Conservation (phyloP, 1,140 invertebrate genomes). For the Palaemon carinicauda region DNA sequence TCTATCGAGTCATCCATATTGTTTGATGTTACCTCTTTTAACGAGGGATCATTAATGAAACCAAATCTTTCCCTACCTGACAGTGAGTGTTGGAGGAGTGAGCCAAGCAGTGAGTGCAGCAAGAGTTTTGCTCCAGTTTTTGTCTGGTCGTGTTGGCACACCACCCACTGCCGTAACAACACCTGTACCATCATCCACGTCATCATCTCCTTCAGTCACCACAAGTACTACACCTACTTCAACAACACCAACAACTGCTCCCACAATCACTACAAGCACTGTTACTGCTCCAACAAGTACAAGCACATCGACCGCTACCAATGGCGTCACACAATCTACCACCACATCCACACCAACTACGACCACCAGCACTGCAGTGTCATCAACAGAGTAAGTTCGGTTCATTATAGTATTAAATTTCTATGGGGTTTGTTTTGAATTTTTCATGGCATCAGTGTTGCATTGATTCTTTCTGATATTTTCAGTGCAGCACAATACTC, state of each 20-base stretch:
- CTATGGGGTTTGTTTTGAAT: too few relatives aligned
- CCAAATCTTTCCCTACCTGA: neutral
- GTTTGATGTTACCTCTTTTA: neutral
- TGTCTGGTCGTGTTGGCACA: conserved; percentile 43
- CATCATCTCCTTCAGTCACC: conserved; percentile 4
- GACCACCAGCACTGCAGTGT: neutral
- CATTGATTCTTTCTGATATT: too few relatives aligned
- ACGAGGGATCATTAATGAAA: neutral
- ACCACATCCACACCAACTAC: neutral
- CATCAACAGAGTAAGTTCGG: conserved; percentile 5
- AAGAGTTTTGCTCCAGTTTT: conserved; percentile 53
- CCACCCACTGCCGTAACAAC: conserved; percentile 48
- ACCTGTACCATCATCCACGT: conserved; percentile 21
- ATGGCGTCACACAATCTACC: neutral
- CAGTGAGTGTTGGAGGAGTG: conserved; percentile 58
- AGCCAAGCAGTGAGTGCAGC: conserved; percentile 55
- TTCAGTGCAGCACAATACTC: too few relatives aligned
- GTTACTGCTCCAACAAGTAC: conserved; percentile 20
- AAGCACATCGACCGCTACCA: neutral
- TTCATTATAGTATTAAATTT: too few relatives aligned
- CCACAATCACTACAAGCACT: conserved; percentile 7
- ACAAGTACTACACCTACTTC: conserved; percentile 18
- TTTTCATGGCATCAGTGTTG: too few relatives aligned
- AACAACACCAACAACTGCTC: neutral
- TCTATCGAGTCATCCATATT: neutral